phyloP scores from a whole-genome alignment of 2,113 vertebrate species.

The Amia ocellicauda region DNA sequence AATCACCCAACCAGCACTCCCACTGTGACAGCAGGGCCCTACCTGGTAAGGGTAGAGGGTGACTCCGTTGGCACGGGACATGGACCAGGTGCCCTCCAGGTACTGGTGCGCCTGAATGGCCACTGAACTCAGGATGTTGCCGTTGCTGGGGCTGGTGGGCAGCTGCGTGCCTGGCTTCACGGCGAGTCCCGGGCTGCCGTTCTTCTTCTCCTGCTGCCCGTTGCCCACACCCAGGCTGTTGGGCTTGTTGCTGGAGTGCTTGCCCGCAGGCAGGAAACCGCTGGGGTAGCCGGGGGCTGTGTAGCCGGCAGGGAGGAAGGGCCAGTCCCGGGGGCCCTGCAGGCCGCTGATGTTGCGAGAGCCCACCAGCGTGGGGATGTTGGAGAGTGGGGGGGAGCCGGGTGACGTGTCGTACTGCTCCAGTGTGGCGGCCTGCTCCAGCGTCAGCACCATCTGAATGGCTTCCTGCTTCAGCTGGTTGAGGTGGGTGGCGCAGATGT shows the following conservation, averaged over 20 bases:
- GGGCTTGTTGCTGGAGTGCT: conserved; percentile 78
- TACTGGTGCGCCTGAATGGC: conserved; percentile 85
- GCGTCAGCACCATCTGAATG: conserved; percentile 86
- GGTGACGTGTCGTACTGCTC: conserved; percentile 81
- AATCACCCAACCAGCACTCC: too few species aligned
- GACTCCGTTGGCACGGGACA: conserved; percentile 82
- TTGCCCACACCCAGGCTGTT: conserved; percentile 82
- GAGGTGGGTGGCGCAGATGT: conserved; percentile 88
- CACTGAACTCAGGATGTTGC: conserved; percentile 71
- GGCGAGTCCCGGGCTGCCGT: conserved; percentile 74
- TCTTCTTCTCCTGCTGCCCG: conserved; percentile 82
- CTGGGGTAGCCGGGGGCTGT: conserved; percentile 60
- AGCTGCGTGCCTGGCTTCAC: conserved; percentile 72
- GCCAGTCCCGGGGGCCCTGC: conserved; percentile 70
- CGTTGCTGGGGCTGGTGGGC: conserved; percentile 77
- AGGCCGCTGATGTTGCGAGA: conserved; percentile 60
- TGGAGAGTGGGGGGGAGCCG: conserved; percentile 72
- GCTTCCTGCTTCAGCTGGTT: conserved; percentile 96
- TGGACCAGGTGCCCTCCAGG: conserved; percentile 72
- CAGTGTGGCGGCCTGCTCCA: conserved; percentile 67
- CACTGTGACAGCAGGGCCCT: too few species aligned
- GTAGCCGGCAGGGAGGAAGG: conserved; percentile 66
- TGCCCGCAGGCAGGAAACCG: conserved; percentile 62
- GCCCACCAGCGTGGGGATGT: conserved; percentile 57
- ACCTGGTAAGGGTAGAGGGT: conserved; percentile 96